Evolutionary conservation across 2,113 vertebrate genomes (phyloP).

Genomic region (Brachyhypopomus gauderio): DNA sequence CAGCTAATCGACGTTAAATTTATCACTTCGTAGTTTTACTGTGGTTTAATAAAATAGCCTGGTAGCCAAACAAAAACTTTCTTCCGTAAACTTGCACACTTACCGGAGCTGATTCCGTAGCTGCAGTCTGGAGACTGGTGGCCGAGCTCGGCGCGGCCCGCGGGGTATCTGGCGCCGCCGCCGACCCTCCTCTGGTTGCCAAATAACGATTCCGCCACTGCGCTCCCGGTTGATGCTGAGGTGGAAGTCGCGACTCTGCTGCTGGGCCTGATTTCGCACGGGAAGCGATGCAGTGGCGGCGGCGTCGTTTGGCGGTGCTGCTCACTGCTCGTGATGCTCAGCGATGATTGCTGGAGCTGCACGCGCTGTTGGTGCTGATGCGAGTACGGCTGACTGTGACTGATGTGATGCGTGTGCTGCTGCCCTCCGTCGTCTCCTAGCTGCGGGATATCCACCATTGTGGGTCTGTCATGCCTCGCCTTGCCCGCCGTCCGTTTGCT

Average conservation of each 20-base stretch:
- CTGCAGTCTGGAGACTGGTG: slow-evolving; percentile 73
- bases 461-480: slow-evolving; percentile 86
- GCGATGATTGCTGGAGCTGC: too few relatives aligned
- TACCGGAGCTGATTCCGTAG: slow-evolving; percentile 88
- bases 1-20: too few relatives aligned
- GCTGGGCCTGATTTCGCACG: slow-evolving; percentile 79
- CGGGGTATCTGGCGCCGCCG: slow-evolving; percentile 64
- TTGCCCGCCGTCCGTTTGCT: slow-evolving; percentile 79
- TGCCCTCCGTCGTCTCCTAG: slow-evolving; percentile 75
- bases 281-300: slow-evolving; percentile 75
- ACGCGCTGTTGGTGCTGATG: slow-evolving; percentile 62
- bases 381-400: slow-evolving; percentile 68
- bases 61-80: slow-evolving; percentile 20
- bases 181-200: slow-evolving; percentile 64
- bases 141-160: slow-evolving; percentile 57
- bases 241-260: slow-evolving; percentile 78
- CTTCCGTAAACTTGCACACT: slow-evolving; percentile 24
- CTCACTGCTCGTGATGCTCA: too few relatives aligned
- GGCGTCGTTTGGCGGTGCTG: slow-evolving; percentile 59
- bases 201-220: slow-evolving; percentile 30
- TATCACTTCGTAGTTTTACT: neutral
- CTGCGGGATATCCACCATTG: slow-evolving; percentile 85
- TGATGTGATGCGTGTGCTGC: slow-evolving; percentile 67
- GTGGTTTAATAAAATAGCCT: neutral
- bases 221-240: slow-evolving; percentile 62